Evolutionary conservation across 2,113 vertebrate species (phyloP).

Genomic region (Probosciger aterrimus): DNA sequence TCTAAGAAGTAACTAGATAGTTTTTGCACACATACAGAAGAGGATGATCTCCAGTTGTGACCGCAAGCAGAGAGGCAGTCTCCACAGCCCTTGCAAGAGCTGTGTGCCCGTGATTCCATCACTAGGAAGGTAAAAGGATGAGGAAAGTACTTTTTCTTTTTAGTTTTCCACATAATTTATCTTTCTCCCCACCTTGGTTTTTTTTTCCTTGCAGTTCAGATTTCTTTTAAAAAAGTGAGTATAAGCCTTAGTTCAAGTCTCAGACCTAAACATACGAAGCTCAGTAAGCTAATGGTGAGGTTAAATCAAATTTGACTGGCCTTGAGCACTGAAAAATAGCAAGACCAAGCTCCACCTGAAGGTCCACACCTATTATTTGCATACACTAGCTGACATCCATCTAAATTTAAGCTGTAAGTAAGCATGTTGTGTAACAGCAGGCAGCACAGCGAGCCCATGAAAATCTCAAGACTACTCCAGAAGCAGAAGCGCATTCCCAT

Average conservation of each 20-base stretch:
- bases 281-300: not conserved
- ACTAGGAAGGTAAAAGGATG: not conserved
- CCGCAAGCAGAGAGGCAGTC: not conserved
- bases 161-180: not conserved
- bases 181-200: not conserved
- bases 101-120: not conserved
- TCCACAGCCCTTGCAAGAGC: fast-evolving
- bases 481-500: fast-evolving
- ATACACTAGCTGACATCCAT: not conserved
- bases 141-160: not conserved
- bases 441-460: fast-evolving
- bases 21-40: not conserved
- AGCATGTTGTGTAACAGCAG: not conserved
- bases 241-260: not conserved
- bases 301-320: not conserved
- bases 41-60: not conserved
- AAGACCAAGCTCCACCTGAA: not conserved
- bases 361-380: not conserved
- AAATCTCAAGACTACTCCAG: fast-evolving
- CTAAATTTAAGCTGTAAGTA: not conserved
- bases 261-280: not conserved
- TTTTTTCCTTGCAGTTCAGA: not conserved
- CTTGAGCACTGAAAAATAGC: not conserved
- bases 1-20: not conserved
- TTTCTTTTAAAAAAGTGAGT: not conserved